Base-by-base conservation (phyloP, 1,140 invertebrate genomes). In the Macrosteles quadrilineatus region DNA sequence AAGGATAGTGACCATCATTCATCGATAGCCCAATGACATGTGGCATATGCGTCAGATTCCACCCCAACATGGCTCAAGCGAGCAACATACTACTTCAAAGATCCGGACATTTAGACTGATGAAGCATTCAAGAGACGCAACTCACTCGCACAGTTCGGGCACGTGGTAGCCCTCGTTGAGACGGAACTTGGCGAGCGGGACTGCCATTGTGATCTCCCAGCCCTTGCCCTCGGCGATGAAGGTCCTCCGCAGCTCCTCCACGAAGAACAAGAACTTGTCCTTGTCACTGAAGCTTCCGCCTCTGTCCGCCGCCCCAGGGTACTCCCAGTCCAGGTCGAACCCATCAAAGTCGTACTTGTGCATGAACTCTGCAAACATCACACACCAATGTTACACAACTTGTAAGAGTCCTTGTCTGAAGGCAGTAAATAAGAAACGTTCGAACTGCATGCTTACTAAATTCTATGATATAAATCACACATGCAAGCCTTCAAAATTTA, bases 181-280 rank as follows among this genome's bases (percentile, higher is more conserved):
- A 17, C 92, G 81, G 77, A 94, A 94, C 78, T 93, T 93, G 0
- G 92, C 92, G 21, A 95, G 81, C 0, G 93, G 92, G 31, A 95
- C 93, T 0, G 94, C 92, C 82, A 93, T 92, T 0, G 93, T 95
- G 21, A 96, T 87, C 77, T 95, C 90, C 91, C 91, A 94, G n/a
- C 87, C 88, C 75, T 87, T 89, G 0, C 85, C 85, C 69, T 85
- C 86, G 25, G 85, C 86, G 76, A 91, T 85, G 77, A 96, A 95
- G 19, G 92, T 93, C 17, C 88, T 83, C 71, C 88, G 82, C 72
- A 95, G 76, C 77, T 95, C 93, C 76, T 94, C 87, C 0, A 95
- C 91, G 50, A 94, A 89, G 76, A 88, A 92, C n/a, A 91, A 84
- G 81, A 93, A 94, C 40, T 85, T 85, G 71, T 94, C 89, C 79